Percentiles rank a stretch among this genome's conserved stretches.
phyloP scores from a whole-genome alignment of 2,888 invertebrate genomes.

The Machimus atricapillus region DNA sequence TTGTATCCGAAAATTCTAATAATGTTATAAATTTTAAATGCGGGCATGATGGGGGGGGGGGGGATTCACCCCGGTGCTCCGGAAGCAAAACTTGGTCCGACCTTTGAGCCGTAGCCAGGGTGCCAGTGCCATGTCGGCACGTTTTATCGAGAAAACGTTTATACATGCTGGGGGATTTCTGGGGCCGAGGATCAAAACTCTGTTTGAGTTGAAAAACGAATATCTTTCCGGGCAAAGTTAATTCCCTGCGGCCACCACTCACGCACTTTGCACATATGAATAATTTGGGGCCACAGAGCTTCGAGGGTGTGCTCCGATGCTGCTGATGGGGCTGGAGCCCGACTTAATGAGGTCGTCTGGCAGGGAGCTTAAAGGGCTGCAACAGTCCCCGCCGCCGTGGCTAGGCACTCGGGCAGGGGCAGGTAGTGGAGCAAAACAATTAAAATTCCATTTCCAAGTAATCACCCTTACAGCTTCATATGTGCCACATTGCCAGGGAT shows the following conservation, averaged over 20 bases:
- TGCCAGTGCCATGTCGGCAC: neutral
- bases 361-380: neutral
- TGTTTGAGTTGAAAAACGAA: conserved; percentile 5
- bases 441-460: neutral
- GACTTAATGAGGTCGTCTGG: conserved; percentile 3
- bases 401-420: neutral
- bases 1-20: conserved; percentile 15
- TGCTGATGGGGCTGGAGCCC: neutral
- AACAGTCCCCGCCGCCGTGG: neutral
- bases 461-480: neutral
- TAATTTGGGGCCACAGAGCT: neutral
- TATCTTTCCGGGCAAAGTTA: conserved; percentile 4
- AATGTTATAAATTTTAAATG: conserved; percentile 20
- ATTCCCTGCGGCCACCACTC: neutral
- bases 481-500: neutral
- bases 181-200: neutral
- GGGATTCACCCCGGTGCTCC: neutral
- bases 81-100: neutral
- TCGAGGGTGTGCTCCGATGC: neutral
- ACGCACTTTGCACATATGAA: conserved; percentile 7
- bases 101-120: neutral
- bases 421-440: neutral
- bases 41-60: neutral
- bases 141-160: conserved; percentile 14
- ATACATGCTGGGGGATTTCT: neutral